Evolutionary conservation across 1,140 invertebrate genomes (phyloP).

Genomic region (Drosophila mauritiana): DNA sequence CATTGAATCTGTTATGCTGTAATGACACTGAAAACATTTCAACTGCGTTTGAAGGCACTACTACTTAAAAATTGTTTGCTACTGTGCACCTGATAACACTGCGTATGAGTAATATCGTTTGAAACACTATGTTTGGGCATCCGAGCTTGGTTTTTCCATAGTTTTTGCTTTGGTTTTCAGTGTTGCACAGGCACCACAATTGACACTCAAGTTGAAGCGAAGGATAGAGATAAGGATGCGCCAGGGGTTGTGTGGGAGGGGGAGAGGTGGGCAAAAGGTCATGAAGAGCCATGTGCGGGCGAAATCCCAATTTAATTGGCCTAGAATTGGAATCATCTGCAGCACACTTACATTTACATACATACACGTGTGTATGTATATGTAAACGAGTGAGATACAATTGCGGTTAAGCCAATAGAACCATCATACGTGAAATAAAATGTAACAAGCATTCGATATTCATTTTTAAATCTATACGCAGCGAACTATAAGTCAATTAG

Average conservation of each 20-base stretch:
- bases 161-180: neutral
- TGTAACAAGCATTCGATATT: neutral
- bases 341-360: slow-evolving; percentile 12
- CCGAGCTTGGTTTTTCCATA: neutral
- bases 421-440: neutral
- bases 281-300: slow-evolving; percentile 20
- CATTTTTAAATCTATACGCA: neutral
- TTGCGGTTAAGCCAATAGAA: neutral
- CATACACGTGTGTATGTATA: neutral
- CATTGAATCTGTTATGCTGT: neutral
- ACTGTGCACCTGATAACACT: neutral
- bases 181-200: neutral
- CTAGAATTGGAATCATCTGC: slow-evolving; percentile 47
- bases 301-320: slow-evolving; percentile 51
- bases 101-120: neutral
- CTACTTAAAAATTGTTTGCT: too few relatives aligned
- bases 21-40: neutral
- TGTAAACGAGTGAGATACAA: neutral
- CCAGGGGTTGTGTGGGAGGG: neutral
- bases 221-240: slow-evolving; percentile 5
- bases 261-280: neutral
- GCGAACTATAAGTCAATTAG: neutral
- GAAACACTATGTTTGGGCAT: neutral
- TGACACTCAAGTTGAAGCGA: slow-evolving; percentile 6
- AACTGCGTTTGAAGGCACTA: neutral